phyloP scores from a whole-genome alignment of 2,113 vertebrate genomes.

The Epinephelus cyanopodus region DNA sequence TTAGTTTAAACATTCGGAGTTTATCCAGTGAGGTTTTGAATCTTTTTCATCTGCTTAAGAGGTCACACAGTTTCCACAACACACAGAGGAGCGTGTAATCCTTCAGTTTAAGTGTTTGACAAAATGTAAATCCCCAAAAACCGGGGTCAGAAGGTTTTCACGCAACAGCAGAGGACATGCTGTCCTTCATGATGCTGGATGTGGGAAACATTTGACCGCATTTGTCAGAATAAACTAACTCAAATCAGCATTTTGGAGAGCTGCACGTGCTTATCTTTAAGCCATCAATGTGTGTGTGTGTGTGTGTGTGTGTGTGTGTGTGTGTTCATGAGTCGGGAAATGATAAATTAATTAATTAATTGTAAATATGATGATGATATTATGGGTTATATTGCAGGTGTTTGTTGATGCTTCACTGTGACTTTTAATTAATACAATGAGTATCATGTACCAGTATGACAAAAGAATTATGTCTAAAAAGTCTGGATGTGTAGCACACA shows the following conservation, averaged over 20 bases:
- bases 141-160: not conserved
- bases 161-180: not conserved
- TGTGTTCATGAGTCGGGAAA: too few species aligned
- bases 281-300: not conserved
- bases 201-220: slow-evolving; percentile 35
- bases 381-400: too few species aligned
- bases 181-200: not conserved
- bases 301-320: too few species aligned
- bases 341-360: too few species aligned
- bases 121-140: not conserved
- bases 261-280: not conserved
- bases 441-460: too few species aligned
- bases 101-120: slow-evolving; percentile 17
- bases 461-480: too few species aligned
- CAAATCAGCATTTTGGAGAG: not conserved
- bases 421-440: too few species aligned
- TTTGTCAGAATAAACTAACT: not conserved
- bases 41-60: slow-evolving; percentile 18
- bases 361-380: too few species aligned
- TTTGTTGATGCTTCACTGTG: too few species aligned
- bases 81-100: slow-evolving; percentile 41
- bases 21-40: slow-evolving; percentile 2
- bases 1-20: not conserved
- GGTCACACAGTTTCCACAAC: slow-evolving; percentile 46
- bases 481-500: too few species aligned